Base-by-base conservation (phyloP, 2,797 vertebrate genomes). In the Mionectes olivaceus region DNA sequence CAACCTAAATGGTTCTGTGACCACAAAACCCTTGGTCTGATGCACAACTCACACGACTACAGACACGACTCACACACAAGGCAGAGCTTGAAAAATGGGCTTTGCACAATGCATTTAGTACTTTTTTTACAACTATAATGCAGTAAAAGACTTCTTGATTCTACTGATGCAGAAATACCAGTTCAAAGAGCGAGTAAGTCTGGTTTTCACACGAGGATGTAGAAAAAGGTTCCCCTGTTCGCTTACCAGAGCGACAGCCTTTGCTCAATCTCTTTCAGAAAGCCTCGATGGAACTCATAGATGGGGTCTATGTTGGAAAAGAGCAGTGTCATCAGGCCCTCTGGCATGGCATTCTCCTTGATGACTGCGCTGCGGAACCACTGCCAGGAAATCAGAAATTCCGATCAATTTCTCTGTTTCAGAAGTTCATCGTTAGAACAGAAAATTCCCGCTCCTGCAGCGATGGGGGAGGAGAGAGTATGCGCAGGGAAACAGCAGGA, bases 251-350 rank as follows among this genome's bases (percentile, higher is more conserved):
- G 98, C 16, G 97, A 98, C 83, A 99, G 98, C 83, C 99, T 98
- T 97, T 99, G 99, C 91, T 99, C 99, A 53, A 99, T 95, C 97
- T 99, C 99, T 59, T 98, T 99, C 86, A 99, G 98, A 96, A 99
- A 99, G 83, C 98, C 98, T 89, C 99, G 96, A 81, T 99, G 99
- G 97, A 99, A 99, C 96, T 99, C 99, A 11, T 99, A 99, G 94
- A 99, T 98, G 21, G 99, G 99, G 95, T 99, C 99, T 5, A 99
- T 98, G 97, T 98, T 99, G 93, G 99, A 99, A 98, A 99, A 99
- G 49, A 99, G 98, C 67, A 99, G 98, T 2, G 98, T 98, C 99
- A 98, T 99, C 94, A 99, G 98, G 23, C 98, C 98, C 41, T 99
- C 98, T 0, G 99, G 99, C 99, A 99, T 99, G 75, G 98, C 99